Conservation (phyloP, 2,888 invertebrate species). For the Lithodes maja region DNA sequence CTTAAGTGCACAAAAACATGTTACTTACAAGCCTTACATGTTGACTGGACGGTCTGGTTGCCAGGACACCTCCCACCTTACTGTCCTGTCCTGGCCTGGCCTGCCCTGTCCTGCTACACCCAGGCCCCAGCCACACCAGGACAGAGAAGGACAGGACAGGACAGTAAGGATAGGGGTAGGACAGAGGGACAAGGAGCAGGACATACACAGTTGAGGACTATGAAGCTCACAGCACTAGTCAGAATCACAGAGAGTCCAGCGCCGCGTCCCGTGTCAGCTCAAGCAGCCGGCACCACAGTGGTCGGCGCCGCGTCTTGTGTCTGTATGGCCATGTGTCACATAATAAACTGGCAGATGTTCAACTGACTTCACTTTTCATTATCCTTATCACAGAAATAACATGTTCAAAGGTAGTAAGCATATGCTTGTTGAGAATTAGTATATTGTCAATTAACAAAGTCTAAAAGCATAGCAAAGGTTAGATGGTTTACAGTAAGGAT, state of each 20-base stretch:
- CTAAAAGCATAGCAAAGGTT: no score
- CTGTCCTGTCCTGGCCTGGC: conserved; percentile 28
- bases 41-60: conserved; percentile 45
- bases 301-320: conserved; percentile 58
- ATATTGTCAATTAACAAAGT: no score
- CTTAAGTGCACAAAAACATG: conserved; percentile 67
- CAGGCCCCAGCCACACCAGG: conserved; percentile 35
- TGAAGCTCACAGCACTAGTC: conserved; percentile 63
- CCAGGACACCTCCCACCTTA: background rate
- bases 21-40: conserved; percentile 65
- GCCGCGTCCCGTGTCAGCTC: conserved; percentile 25
- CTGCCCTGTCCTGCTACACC: conserved; percentile 34
- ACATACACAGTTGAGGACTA: conserved; percentile 55
- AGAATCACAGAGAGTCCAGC: conserved; percentile 59
- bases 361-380: conserved; percentile 39
- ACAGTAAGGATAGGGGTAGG: conserved; percentile 31
- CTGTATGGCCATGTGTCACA: conserved; percentile 66
- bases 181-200: background rate
- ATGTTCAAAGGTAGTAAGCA: no score
- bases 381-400: background rate
- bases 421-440: no score
- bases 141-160: conserved; percentile 39
- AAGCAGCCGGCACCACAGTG: conserved; percentile 26
- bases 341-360: conserved; percentile 67
- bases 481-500: no score